Percentiles rank a stretch among this genome's conserved stretches.
phyloP scores from a whole-genome alignment of 1,140 invertebrate species.

The Holcopasites calliopsidis region DNA sequence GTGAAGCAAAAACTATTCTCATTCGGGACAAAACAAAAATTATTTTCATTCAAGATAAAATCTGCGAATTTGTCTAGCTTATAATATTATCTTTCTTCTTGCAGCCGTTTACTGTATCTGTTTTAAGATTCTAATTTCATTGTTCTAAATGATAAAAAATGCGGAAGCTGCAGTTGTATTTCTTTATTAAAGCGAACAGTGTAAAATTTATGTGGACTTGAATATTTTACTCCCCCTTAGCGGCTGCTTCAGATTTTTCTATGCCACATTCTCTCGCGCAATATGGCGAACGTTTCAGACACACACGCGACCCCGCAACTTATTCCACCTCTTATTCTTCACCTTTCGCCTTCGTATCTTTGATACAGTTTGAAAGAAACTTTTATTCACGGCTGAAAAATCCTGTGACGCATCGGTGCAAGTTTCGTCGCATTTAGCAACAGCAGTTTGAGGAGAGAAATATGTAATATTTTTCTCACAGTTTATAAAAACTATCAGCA shows the following conservation, averaged over 20 bases:
- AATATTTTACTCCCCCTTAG: no score
- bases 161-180: neutral
- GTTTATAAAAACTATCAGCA: no score
- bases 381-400: neutral
- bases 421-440: conserved; percentile 3
- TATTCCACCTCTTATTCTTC: neutral
- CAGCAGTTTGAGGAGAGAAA: neutral
- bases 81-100: no score
- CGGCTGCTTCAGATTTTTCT: neutral
- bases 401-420: neutral
- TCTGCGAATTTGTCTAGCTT: no score
- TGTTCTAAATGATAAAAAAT: neutral
- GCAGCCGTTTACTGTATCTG: no score
- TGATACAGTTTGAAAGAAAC: neutral
- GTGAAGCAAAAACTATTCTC: no score
- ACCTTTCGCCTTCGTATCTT: neutral
- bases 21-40: no score
- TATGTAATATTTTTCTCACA: neutral
- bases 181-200: no score
- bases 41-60: no score
- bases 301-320: neutral
- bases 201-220: no score
- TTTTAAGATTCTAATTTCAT: conserved; percentile 15
- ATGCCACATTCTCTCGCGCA: neutral
- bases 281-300: neutral